Conservation (phyloP, 2,113 vertebrate genomes). For the Dascyllus trimaculatus region DNA sequence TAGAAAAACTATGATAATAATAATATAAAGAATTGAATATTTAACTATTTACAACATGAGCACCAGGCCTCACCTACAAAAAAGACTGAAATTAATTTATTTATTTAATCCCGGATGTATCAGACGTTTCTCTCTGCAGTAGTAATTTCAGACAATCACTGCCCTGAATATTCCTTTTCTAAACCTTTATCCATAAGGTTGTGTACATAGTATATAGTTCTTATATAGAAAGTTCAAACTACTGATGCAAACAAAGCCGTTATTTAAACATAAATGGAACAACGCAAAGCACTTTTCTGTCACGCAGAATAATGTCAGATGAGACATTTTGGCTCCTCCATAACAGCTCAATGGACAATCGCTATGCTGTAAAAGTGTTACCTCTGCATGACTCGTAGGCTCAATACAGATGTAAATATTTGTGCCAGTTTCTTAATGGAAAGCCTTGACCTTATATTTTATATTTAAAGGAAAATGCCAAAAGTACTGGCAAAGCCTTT, state of each 20-base stretch:
- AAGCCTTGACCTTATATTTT: conserved; percentile 11
- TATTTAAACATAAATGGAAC: conserved; percentile 30
- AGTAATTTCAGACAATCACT: too few species aligned
- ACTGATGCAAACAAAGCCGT: conserved; percentile 20
- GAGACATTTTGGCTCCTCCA: conserved; percentile 37
- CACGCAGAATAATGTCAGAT: conserved; percentile 10
- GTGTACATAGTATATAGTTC: too few species aligned
- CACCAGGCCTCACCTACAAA: too few species aligned
- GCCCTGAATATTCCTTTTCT: too few species aligned
- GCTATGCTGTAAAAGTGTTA: conserved; percentile 11
- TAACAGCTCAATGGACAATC: conserved; percentile 32
- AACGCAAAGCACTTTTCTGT: conserved; percentile 63
- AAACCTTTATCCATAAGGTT: too few species aligned
- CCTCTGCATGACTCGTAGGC: neutral
- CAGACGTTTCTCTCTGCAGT: too few species aligned
- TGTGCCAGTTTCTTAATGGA: conserved; percentile 2
- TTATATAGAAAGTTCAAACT: conserved; percentile 5
- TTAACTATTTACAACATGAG: too few species aligned
- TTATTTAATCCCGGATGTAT: too few species aligned
- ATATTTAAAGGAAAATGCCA: conserved; percentile 8
- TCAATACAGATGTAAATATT: conserved; percentile 21
- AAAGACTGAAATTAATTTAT: too few species aligned
- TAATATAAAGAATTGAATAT: too few species aligned
- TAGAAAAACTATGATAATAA: too few species aligned
- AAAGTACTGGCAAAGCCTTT: neutral